phyloP scores from a whole-genome alignment of 2,797 vertebrate genomes.

The Rhynchonycteris naso region DNA sequence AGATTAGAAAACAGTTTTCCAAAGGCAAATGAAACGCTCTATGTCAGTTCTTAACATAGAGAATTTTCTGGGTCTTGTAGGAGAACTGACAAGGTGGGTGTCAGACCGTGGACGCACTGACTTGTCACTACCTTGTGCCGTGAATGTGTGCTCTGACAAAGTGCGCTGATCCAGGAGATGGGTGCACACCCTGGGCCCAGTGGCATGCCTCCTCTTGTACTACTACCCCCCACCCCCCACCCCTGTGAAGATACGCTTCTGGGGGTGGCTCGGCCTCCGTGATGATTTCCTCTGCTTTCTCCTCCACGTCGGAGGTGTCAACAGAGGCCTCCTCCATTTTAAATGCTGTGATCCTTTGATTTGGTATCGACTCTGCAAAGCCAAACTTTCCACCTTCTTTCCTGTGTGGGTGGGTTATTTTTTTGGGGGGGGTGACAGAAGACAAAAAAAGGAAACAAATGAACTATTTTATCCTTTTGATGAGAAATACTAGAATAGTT shows the following conservation, averaged over 20 bases:
- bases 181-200: background rate
- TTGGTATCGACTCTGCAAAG: constrained; percentile 94
- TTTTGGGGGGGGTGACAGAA: background rate
- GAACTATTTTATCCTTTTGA: constrained; percentile 33
- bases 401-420: constrained; percentile 83
- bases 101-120: background rate
- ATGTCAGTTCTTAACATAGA: background rate
- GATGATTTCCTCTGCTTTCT: constrained; percentile 90
- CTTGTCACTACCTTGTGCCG: background rate
- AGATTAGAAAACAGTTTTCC: background rate
- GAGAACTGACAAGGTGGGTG: background rate
- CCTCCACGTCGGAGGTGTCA: constrained; percentile 87
- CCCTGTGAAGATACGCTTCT: constrained; percentile 92
- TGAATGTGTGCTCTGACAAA: background rate
- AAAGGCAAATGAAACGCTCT: constrained; percentile 40
- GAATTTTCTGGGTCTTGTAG: background rate
- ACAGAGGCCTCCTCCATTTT: constrained; percentile 90
- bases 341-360: constrained; percentile 93
- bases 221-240: background rate
- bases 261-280: constrained; percentile 86
- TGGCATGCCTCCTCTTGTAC: background rate
- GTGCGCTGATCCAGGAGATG: background rate
- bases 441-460: background rate
- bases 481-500: background rate
- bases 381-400: constrained; percentile 95